phyloP scores from a whole-genome alignment of 2,888 invertebrate species.

The Entomobrya multifasciata region DNA sequence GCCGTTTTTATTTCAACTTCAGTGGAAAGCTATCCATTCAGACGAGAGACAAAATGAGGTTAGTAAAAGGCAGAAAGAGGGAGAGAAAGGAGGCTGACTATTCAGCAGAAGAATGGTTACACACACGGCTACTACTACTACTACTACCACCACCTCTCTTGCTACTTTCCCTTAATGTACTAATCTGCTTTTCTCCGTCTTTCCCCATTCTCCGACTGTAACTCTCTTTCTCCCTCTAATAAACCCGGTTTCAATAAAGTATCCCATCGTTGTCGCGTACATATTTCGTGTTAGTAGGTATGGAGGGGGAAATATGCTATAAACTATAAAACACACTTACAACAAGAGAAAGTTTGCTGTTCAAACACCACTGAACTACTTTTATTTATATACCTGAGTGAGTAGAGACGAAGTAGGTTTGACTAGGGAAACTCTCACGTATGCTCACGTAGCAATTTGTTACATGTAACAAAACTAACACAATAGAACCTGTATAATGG shows the following conservation, averaged over 20 bases:
- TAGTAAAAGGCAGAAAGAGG: conserved; percentile 30
- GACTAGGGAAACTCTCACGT: background rate
- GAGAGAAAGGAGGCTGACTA: conserved; percentile 9
- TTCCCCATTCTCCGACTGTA: background rate
- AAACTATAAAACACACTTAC: background rate
- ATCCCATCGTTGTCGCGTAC: background rate
- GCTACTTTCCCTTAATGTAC: conserved; percentile 57
- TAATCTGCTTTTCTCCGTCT: conserved; percentile 54
- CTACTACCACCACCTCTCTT: background rate
- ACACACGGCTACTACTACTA: background rate
- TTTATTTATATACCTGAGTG: background rate
- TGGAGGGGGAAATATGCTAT: background rate
- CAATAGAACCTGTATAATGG: background rate
- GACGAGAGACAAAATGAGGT: conserved; percentile 69
- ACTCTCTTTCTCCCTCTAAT: conserved; percentile 7
- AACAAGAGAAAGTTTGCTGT: conserved; percentile 36
- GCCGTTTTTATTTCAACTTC: conserved; percentile 73
- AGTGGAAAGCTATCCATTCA: conserved; percentile 68
- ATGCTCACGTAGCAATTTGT: conserved; percentile 12
- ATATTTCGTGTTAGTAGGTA: background rate
- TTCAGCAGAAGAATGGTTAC: conserved; percentile 26
- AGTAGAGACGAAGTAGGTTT: no score
- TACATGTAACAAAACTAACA: conserved; percentile 2
- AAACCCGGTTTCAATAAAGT: conserved; percentile 43
- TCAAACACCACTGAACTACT: background rate